A percentile compares a stretch with the other conserved stretches of the same genome.
Evolutionary conservation across 2,888 invertebrate genomes (phyloP).

Genomic region (Nasonovia ribisnigri): DNA sequence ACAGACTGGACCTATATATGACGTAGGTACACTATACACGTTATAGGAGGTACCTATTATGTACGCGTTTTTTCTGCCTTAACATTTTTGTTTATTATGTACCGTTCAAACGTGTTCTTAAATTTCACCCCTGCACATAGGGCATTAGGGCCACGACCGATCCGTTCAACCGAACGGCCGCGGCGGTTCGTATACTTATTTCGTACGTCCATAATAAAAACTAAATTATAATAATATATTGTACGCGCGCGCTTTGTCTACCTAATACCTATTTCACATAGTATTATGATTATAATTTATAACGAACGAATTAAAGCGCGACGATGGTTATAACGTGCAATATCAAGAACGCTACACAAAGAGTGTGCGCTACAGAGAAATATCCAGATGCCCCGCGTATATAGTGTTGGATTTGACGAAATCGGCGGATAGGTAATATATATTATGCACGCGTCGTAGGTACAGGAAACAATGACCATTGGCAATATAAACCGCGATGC

Average conservation of each 20-base stretch:
- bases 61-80: background rate
- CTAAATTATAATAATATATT: background rate
- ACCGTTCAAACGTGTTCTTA: slow-evolving; percentile 7
- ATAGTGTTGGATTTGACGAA: background rate
- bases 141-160: background rate
- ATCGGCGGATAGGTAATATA: background rate
- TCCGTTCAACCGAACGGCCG: background rate
- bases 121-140: slow-evolving; percentile 40
- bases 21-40: background rate
- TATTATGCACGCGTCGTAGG: too few relatives aligned
- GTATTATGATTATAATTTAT: background rate
- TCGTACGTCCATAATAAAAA: background rate
- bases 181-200: background rate
- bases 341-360: background rate
- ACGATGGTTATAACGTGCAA: background rate
- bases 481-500: background rate
- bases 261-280: background rate
- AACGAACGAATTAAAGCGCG: background rate
- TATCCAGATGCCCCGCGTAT: too few relatives aligned
- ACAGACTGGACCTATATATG: background rate
- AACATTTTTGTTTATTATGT: background rate
- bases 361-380: too few relatives aligned
- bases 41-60: background rate
- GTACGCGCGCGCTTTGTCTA: background rate
- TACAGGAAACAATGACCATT: too few relatives aligned